Evolutionary conservation across 2,888 invertebrate species (phyloP), one percentile per base, ranked within the genome.

Genomic region (Aproaerema taeniolella): DNA sequence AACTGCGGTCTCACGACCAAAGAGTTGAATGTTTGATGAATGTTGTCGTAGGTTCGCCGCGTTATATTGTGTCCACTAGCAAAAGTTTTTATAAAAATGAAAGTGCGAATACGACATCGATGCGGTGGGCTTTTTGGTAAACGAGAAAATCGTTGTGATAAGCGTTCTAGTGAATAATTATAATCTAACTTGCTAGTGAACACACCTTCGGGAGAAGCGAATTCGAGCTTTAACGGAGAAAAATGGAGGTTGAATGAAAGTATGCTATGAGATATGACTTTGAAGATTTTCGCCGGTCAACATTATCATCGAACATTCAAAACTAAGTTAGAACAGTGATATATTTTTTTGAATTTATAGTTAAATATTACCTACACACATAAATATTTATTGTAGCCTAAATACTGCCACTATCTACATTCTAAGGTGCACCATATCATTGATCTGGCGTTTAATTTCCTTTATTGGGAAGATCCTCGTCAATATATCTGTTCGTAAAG

Each of bases 11-110:
- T 56, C 66, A 65, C 66, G 68, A 62, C 55, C 59, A 85, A 87
- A 87, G 87, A 87, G 87, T 87, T 87, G 87, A 87, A 87, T 87
- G 87, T 87, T 87, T 87, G 87, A 86, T 85, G 87, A 87, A 82
- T 80, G 81, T 80, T 74, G 78, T 76, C 66, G 68, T 62, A 65
- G 67, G 68, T 62, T 55, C 57, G 45, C 42, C 48, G 52, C 46
- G 40, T 33, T 17, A 32, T 36, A 14, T 32, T 35, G 33, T 39
- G 38, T 46, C 44, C 41, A 41, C 39, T 45, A 40, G 43, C 39
- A 31, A 26, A 9, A 4, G 7, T 20, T 20, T 7, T 7, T 6
- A 6, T 20, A 20, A 7, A 20, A 20, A 20, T 20, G 5, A 20
- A 6, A 20, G 7, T n/a, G n/a, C n/a, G n/a, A n/a, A n/a, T n/a